Evolutionary conservation across 1,140 invertebrate genomes (phyloP).

Genomic region (Cherax quadricarinatus): DNA sequence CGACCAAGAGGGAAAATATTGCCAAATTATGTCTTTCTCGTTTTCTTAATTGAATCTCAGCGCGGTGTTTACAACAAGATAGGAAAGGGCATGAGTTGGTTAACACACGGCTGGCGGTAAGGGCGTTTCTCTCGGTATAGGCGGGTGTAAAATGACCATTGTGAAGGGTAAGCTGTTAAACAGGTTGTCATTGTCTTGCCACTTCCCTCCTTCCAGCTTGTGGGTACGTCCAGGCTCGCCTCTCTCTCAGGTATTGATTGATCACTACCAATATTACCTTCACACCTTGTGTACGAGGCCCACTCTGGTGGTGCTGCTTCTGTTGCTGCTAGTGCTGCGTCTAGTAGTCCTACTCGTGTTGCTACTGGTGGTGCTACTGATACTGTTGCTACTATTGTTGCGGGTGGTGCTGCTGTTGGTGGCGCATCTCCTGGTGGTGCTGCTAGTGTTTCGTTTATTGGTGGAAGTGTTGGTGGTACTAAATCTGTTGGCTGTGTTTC

Average conservation of each 20-base stretch:
- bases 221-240: neutral
- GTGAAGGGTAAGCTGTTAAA: neutral
- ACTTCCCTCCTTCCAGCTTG: neutral
- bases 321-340: neutral
- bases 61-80: constrained; percentile 28
- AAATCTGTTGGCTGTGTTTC: too few relatives aligned
- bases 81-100: neutral
- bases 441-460: too few relatives aligned
- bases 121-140: neutral
- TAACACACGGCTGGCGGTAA: neutral
- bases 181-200: neutral
- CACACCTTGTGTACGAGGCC: neutral
- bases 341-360: neutral
- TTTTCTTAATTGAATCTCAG: constrained; percentile 35
- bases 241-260: constrained; percentile 23
- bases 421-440: too few relatives aligned
- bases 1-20: neutral
- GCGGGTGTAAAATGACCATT: neutral
- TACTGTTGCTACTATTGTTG: too few relatives aligned
- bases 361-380: too few relatives aligned
- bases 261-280: constrained; percentile 2
- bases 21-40: constrained; percentile 34
- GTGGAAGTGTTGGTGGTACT: too few relatives aligned
- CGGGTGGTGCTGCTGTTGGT: too few relatives aligned
- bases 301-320: neutral